Evolutionary conservation across 2,797 vertebrate species (phyloP).

Genomic region (Crypturellus tataupa): DNA sequence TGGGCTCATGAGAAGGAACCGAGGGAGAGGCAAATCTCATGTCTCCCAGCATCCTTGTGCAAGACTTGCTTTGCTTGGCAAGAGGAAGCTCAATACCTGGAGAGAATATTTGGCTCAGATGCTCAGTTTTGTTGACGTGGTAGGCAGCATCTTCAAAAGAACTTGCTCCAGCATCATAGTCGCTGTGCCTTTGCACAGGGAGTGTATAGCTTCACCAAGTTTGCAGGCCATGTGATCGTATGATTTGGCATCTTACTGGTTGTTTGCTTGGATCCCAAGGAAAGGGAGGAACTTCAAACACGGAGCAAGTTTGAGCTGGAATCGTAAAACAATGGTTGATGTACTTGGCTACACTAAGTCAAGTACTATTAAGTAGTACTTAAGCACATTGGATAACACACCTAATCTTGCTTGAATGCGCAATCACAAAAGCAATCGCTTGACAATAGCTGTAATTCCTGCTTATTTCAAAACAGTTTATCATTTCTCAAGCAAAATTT

Average conservation of each 20-base stretch:
- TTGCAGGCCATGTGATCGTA: neutral
- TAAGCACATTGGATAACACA: neutral
- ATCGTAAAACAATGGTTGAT: neutral
- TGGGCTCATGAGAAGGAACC: neutral
- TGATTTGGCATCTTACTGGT: neutral
- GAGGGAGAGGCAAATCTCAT: neutral
- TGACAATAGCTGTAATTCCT: neutral
- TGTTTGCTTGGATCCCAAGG: neutral
- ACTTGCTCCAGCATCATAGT: neutral
- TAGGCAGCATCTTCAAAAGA: neutral
- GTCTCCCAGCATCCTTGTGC: neutral
- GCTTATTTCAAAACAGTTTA: neutral
- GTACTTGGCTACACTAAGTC: neutral
- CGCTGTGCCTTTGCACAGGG: neutral
- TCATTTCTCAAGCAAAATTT: neutral
- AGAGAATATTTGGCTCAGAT: neutral
- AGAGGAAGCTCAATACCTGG: neutral
- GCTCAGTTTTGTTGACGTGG: neutral
- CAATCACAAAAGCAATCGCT: neutral
- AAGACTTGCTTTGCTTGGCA: neutral
- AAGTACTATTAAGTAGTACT: neutral
- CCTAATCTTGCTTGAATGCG: neutral
- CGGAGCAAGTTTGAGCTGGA: neutral
- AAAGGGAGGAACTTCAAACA: neutral
- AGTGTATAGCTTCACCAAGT: neutral